Evolutionary conservation across 2,888 invertebrate genomes (phyloP), one percentile per base, ranked within the genome.

Genomic region (Erebia ligea): DNA sequence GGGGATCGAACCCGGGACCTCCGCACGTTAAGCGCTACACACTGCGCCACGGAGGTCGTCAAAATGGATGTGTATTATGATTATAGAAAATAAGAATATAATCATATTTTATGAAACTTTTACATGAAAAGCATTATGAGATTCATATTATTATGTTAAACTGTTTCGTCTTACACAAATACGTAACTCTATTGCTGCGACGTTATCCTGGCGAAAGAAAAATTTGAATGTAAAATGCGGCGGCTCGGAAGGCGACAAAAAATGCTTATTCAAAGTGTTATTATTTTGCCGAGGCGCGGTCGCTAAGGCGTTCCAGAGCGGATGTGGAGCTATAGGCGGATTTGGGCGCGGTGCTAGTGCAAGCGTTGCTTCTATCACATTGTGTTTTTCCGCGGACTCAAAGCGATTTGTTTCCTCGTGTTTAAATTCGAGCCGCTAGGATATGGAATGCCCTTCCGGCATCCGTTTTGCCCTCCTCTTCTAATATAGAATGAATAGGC

Each of bases 221-320:
- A 83, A 82, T 86, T 88, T 85, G 81, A 83, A 88, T 84, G 86
- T 84, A 86, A 86, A 87, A 83, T 78, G 74, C 68, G 66, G 58
- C 68, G 70, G 79, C 79, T 81, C 76, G 76, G 77, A 79, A 80
- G 83, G 80, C 79, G 83, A 80, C 84, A 87, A 88, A 88, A 89
- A 91, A 89, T 90, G 89, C 87, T 91, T 91, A 90, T 92, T 89
- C 86, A 89, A 90, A 92, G 89, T 91, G 90, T 91, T 91, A 91
- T 92, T 91, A 91, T 92, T 91, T 86, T 90, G 89, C 86, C 87
- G 71, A 73, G 76, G 68, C 74, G 69, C 74, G 71, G 78, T 77
- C 76, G 79, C 78, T 82, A 77, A 79, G 80, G 82, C 82, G 81
- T 82, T 84, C 77, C 80, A 81, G 77, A 81, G 81, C 78, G 81